Conservation (phyloP, 2,888 invertebrate genomes). For the Cerastis leucographa region DNA sequence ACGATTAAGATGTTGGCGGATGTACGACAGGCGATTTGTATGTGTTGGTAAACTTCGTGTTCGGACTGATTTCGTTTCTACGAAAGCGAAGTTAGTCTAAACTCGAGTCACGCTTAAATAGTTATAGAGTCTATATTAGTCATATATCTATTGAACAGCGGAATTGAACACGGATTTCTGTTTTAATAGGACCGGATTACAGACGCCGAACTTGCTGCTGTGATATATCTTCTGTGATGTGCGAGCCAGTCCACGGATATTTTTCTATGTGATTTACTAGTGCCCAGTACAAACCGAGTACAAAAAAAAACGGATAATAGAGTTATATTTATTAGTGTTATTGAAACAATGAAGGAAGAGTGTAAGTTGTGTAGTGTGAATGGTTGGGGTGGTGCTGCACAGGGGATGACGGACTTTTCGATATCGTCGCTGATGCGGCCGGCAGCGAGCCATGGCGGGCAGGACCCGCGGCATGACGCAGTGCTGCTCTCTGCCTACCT, state of each 20-base stretch:
- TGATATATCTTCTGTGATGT: slow-evolving; percentile 90
- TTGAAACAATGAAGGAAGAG: slow-evolving; percentile 88
- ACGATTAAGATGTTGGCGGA: slow-evolving; percentile 63
- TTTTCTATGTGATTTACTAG: slow-evolving; percentile 91
- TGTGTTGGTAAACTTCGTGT: slow-evolving; percentile 73
- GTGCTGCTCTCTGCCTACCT: slow-evolving; percentile 89
- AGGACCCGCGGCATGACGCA: slow-evolving; percentile 85
- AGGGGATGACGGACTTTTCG: slow-evolving; percentile 86
- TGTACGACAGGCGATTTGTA: slow-evolving; percentile 75
- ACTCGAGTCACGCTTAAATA: slow-evolving; percentile 56
- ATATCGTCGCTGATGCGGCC: slow-evolving; percentile 89
- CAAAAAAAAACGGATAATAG: slow-evolving; percentile 88
- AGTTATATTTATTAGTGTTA: slow-evolving; percentile 77
- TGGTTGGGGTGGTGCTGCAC: slow-evolving; percentile 84
- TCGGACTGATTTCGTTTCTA: slow-evolving; percentile 70
- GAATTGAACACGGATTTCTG: slow-evolving; percentile 49
- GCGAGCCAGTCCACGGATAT: slow-evolving; percentile 87
- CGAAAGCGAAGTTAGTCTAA: slow-evolving; percentile 65
- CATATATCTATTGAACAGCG: slow-evolving; percentile 55
- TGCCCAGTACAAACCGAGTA: slow-evolving; percentile 91
- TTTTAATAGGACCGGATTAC: slow-evolving; percentile 73
- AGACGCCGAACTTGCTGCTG: slow-evolving; percentile 86
- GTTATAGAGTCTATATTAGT: slow-evolving; percentile 50
- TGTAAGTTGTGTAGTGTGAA: slow-evolving; percentile 88
- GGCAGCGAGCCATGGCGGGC: slow-evolving; percentile 80